Percentiles rank a stretch among this genome's conserved stretches.
phyloP scores from a whole-genome alignment of 2,888 invertebrate genomes.

The Nomada flava region DNA sequence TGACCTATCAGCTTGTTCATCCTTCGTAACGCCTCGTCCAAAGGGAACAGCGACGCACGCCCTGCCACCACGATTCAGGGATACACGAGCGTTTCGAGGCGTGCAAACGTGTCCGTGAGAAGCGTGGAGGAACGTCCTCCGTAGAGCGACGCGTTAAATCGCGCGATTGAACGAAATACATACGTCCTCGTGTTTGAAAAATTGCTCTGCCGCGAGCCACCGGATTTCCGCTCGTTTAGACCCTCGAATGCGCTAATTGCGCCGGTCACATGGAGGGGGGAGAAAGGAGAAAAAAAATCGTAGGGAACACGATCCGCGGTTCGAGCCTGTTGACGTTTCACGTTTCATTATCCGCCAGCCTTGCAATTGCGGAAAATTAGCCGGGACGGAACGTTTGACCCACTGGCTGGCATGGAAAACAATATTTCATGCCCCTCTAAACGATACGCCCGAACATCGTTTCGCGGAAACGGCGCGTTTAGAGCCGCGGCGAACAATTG shows the following conservation, averaged over 20 bases:
- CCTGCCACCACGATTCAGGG: not conserved
- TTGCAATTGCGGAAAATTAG: slow-evolving; percentile 18
- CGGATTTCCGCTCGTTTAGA: slow-evolving; percentile 57
- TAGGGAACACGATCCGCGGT: slow-evolving; percentile 27
- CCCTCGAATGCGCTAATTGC: slow-evolving; percentile 53
- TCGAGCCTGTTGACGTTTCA: slow-evolving; percentile 9
- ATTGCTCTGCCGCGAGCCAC: slow-evolving; percentile 30
- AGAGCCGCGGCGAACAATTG: not conserved
- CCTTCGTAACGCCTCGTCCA: not conserved
- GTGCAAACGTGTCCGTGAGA: slow-evolving; percentile 12
- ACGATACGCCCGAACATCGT: not conserved
- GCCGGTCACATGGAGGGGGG: not conserved
- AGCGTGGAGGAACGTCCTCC: slow-evolving; percentile 1
- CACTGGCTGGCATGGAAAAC: not conserved
- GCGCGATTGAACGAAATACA: slow-evolving; percentile 30
- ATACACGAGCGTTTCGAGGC: not conserved
- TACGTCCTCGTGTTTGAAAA: slow-evolving; percentile 39
- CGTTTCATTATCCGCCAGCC: slow-evolving; percentile 30
- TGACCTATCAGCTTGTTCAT: not conserved
- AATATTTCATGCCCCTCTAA: not conserved
- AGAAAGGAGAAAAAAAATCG: not conserved
- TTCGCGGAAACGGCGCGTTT: not conserved
- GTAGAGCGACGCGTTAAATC: slow-evolving; percentile 33
- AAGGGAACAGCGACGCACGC: not conserved
- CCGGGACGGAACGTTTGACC: not conserved